A percentile compares a stretch with the other conserved stretches of the same genome.
Evolutionary conservation across 1,140 invertebrate species (phyloP).

Genomic region (Drosophila repletoides): DNA sequence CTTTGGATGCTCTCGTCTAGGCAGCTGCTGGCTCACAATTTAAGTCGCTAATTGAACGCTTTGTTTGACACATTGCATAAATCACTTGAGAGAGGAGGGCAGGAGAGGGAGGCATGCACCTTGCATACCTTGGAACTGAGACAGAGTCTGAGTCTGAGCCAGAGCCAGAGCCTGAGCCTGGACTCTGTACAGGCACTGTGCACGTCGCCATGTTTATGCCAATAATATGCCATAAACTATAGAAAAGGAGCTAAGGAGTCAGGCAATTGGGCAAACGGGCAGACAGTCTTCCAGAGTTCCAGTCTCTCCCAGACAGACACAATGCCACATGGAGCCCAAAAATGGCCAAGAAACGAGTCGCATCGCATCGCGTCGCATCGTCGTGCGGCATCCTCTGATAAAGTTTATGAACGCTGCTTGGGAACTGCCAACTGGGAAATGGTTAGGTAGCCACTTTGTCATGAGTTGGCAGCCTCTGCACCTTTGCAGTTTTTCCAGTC

Average conservation of each 20-base stretch:
- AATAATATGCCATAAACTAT: constrained; percentile 82
- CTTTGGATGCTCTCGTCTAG: constrained; percentile 18
- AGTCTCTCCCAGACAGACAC: constrained; percentile 20
- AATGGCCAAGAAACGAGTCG: constrained; percentile 49
- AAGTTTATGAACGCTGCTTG: no score
- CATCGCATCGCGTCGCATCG: constrained; percentile 28
- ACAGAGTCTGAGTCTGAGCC: no score
- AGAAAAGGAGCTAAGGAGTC: constrained; percentile 51
- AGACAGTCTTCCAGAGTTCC: constrained; percentile 15
- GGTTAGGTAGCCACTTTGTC: constrained; percentile 75
- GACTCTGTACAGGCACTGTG: constrained; percentile 24
- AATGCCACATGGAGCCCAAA: constrained; percentile 61
- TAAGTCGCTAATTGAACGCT: constrained; percentile 82
- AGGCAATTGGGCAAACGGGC: not conserved
- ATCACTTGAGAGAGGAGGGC: constrained; percentile 50
- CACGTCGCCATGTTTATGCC: constrained; percentile 79
- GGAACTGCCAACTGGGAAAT: constrained; percentile 14
- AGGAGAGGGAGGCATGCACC: constrained; percentile 42
- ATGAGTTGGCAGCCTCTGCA: constrained; percentile 43
- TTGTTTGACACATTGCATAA: constrained; percentile 79
- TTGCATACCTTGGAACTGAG: constrained; percentile 50
- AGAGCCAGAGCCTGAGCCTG: not conserved
- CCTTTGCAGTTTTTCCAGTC: not conserved
- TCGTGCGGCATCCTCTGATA: no score
- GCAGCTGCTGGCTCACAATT: constrained; percentile 57